Evolutionary conservation across 37 sponge, comb jelly and placozoan species (phyloP), one percentile per base, ranked within the genome.

Genomic region (Aplysina aerophoba): DNA sequence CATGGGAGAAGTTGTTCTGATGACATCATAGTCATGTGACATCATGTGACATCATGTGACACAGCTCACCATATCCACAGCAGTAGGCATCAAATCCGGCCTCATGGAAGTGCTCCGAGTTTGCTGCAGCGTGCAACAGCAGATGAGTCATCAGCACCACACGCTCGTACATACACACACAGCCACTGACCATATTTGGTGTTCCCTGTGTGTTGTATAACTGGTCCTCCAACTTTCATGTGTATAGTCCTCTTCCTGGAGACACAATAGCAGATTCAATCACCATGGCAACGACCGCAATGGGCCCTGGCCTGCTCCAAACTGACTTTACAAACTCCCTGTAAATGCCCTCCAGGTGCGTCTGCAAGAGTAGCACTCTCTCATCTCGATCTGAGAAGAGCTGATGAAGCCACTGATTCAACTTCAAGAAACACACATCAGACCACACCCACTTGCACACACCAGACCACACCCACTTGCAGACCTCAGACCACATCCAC

Each of bases 41-140:
- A 41, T 21, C 14, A 41, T 21, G 41, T 21, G n/a, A 36, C 24
- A 53, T 17, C 27, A 35, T 41, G 8, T n/a, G 16, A 5, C 20
- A 12, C 30, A 57, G 80, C 92, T 85, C 40, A 92, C 92, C 89
- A 86, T 80, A 86, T 16, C 94, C 94, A 53, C 78, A 88, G 74
- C 89, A 88, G 71, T 66, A 94, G 20, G 94, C 89, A 85, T 94
- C 94, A 83, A 82, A 90, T 4, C 74, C 91, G 33, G 94, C 94
- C 71, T 94, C 89, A 83, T 94, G 94, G 39, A 88, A 91, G 22
- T 31, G 61, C 66, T 31, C 75, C 4, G 56, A 79, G 55, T 27
- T 79, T 79, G 55, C 54, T 79, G 41, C 41, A 25, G 36, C 13
- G 20, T 55, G 80, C 38, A 38, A 19, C 41, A 3, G 55, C 21